Evolutionary conservation across 2,797 vertebrate genomes (phyloP).

Genomic region (Phataginus tricuspis): DNA sequence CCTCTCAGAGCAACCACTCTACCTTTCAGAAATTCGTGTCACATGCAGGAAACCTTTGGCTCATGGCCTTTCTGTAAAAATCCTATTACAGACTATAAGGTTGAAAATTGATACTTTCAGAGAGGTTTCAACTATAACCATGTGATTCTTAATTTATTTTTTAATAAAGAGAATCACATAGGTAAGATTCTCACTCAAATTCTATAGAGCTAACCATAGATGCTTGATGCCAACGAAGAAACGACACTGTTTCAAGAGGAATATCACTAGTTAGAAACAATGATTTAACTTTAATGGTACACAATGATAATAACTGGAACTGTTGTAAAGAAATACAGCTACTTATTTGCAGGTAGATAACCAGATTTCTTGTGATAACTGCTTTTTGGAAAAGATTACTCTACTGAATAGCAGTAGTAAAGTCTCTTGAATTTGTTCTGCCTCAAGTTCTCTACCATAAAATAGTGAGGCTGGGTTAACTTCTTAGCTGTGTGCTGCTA

Average conservation of each 20-base stretch:
- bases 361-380: background rate
- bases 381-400: background rate
- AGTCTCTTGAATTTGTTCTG: background rate
- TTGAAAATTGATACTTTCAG: background rate
- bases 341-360: background rate
- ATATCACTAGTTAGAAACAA: constrained; percentile 2
- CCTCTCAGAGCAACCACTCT: background rate
- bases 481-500: background rate
- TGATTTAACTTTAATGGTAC: background rate
- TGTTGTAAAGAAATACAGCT: background rate
- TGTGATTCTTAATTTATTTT: constrained; percentile 16
- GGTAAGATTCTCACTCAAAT: background rate
- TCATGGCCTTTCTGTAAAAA: background rate
- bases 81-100: background rate
- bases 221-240: background rate
- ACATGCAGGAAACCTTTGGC: background rate
- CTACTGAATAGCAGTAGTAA: background rate
- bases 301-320: background rate
- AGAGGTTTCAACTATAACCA: background rate
- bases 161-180: constrained; percentile 30
- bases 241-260: background rate
- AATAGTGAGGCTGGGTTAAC: background rate
- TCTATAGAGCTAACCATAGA: background rate
- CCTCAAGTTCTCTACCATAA: background rate
- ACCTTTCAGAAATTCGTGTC: background rate